Conservation (phyloP, 53 echinoderm and acorn worm genomes). For the Echinometra lucunter region DNA sequence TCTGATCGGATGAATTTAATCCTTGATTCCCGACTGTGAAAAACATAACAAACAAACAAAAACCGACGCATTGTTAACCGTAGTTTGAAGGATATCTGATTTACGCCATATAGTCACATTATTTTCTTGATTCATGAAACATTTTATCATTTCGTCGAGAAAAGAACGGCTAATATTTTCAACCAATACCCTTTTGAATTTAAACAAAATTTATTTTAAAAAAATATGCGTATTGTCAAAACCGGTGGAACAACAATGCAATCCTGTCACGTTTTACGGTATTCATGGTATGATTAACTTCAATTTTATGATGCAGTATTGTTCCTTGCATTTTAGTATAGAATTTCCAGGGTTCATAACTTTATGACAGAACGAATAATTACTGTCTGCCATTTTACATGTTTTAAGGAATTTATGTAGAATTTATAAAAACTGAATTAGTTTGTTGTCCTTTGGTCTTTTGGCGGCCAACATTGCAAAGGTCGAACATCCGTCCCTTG, state of each 20-base stretch:
- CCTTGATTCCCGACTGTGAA: neutral
- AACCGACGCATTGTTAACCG: neutral
- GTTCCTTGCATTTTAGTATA: neutral
- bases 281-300: neutral
- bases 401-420: neutral
- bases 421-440: neutral
- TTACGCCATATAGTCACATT: neutral
- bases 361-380: neutral
- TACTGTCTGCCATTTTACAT: neutral
- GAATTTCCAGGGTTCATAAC: neutral
- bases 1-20: slow-evolving; percentile 52
- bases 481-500: neutral
- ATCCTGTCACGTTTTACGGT: neutral
- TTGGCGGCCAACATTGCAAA: neutral
- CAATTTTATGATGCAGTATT: too few species aligned
- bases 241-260: neutral
- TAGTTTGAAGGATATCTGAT: slow-evolving; percentile 6
- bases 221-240: too few species aligned
- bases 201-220: too few species aligned
- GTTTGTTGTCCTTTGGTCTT: neutral
- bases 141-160: neutral
- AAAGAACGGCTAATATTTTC: neutral
- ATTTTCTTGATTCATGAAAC: neutral
- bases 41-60: neutral
- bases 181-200: neutral